These are phyloP conservation scores for Pangasius mekongensis DNA, from an alignment of 2,797 vertebrate species.

Conservation along the genomic window DNA sequence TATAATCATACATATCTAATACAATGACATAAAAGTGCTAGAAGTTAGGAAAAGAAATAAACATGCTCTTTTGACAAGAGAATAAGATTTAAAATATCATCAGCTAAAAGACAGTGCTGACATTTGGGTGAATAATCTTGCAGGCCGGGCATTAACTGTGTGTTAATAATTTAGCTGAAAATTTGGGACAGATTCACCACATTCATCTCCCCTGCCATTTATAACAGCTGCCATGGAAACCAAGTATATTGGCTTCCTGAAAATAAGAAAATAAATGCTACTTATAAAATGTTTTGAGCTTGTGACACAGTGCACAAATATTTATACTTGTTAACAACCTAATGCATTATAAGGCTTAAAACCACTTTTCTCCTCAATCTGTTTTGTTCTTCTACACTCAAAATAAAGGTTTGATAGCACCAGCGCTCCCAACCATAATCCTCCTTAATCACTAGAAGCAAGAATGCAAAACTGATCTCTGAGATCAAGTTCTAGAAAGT, in stretches of 20 bases:
- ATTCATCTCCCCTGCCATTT: conserved; percentile 15
- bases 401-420: background rate
- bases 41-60: conserved; percentile 3
- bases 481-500: background rate
- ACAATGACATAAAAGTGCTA: background rate
- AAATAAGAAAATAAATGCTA: conserved; percentile 20
- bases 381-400: background rate
- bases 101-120: background rate
- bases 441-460: background rate
- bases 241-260: conserved; percentile 16
- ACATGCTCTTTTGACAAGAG: background rate
- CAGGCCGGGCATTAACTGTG: conserved; percentile 11
- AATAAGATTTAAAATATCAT: background rate
- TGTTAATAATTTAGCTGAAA: conserved; percentile 24
- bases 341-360: background rate
- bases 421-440: background rate
- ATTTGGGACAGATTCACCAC: conserved; percentile 16
- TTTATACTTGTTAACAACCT: conserved; percentile 1
- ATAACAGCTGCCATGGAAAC: conserved; percentile 27
- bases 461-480: background rate
- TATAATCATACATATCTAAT: background rate
- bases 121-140: background rate
- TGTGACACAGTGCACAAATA: background rate
- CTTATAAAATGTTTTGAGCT: conserved; percentile 20
- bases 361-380: background rate